Percentiles rank a stretch among this genome's conserved stretches.
Evolutionary conservation across 2,113 vertebrate genomes (phyloP).

Genomic region (Sinocyclocheilus rhinocerous): DNA sequence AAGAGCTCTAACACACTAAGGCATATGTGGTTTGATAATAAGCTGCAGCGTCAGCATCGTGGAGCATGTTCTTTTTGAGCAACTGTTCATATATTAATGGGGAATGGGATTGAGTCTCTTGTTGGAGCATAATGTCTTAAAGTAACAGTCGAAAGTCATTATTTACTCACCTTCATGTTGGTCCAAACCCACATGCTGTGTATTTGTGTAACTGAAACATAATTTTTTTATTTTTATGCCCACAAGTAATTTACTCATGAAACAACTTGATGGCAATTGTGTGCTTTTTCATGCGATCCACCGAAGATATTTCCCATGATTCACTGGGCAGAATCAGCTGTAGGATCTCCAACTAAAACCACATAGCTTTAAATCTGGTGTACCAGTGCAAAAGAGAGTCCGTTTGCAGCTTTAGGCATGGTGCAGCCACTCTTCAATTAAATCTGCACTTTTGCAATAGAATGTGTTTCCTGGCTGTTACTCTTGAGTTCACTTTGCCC

Average conservation of each 20-base stretch:
- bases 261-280: not conserved
- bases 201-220: no score
- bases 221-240: no score
- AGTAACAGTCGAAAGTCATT: not conserved
- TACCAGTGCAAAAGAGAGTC: not conserved
- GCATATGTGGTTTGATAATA: not conserved
- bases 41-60: not conserved
- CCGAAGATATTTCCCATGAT: not conserved
- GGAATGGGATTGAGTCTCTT: not conserved
- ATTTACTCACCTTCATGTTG: not conserved
- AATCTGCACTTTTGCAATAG: constrained; percentile 15
- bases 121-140: not conserved
- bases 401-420: constrained; percentile 17
- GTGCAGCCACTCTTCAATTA: constrained; percentile 7
- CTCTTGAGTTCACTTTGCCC: not conserved
- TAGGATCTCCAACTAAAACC: constrained; percentile 1
- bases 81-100: not conserved
- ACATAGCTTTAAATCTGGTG: constrained; percentile 17
- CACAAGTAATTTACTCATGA: constrained; percentile 12
- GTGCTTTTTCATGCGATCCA: not conserved
- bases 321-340: not conserved
- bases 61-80: not conserved
- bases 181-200: not conserved
- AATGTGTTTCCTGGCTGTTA: constrained; percentile 15
- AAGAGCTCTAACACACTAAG: not conserved